Evolutionary conservation across 2,113 vertebrate genomes (phyloP), one percentile per base, ranked within the genome.

Genomic region (Pionites leucogaster): DNA sequence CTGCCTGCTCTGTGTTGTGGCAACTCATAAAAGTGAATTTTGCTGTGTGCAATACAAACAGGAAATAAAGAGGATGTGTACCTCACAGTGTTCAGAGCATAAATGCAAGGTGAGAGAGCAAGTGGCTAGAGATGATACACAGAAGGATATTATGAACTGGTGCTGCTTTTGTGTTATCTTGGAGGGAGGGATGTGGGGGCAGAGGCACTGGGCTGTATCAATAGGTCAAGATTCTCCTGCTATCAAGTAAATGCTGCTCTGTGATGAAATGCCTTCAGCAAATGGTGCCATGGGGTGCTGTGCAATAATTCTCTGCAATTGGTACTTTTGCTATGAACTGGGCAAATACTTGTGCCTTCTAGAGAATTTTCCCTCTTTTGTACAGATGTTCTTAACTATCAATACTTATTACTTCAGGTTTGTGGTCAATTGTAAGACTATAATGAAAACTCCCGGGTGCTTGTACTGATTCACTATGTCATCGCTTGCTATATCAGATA

Each of bases 21-120:
- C 5, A 17, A 27, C 17, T 74, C 37, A 29, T 2, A 17, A n/a
- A 65, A 9, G n/a, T 20, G 1, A 31, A 27, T 46, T n/a, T 35
- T 64, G 39, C 16, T 24, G 20, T 9, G 14, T 69, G 14, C 4
- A 7, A 4, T 42, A 11, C 13, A 46, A 62, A 16, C 27, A 6
- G 20, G 5, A 6, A 28, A 42, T 4, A 6, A 49, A 16, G 63
- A 29, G 33, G 23, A 17, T 17, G 29, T 5, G 18, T 46, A 25
- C 5, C 37, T 42, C 1, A 0, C 7, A 10, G 35, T 3, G 24
- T 4, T 71, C 27, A 2, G 10, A 10, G 41, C 16, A 7, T 19
- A 35, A 35, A 14, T 0, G 5, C 1, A 1, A 23, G 19, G 16
- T 11, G 39, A 33, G 35, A 28, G 27, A 47, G 7, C 29, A 13